Evolutionary conservation across 2,797 vertebrate species (phyloP).

Genomic region (Malurus splendens): DNA sequence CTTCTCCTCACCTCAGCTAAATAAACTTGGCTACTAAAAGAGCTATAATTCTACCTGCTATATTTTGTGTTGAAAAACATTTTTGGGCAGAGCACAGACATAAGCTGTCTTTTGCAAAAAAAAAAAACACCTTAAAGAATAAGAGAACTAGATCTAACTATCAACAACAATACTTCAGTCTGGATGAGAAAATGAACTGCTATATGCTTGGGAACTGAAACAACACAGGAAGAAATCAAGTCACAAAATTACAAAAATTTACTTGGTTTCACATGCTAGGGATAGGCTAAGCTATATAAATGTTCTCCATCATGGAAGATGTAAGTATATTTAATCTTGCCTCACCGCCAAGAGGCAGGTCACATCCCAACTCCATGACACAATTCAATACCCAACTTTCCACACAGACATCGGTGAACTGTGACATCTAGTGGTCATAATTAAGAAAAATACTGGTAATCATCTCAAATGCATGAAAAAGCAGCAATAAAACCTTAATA

Average conservation of each 20-base stretch:
- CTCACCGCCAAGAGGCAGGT: not conserved
- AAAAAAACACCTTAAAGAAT: not conserved
- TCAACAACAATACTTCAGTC: not conserved
- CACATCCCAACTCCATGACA: accelerated
- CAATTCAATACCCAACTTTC: not conserved
- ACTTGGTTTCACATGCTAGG: not conserved
- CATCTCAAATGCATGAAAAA: not conserved
- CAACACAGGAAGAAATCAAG: not conserved
- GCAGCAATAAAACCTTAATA: not conserved
- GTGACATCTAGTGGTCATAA: slow-evolving; percentile 30
- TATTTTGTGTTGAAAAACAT: not conserved
- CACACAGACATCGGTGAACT: not conserved
- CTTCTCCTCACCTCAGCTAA: not conserved
- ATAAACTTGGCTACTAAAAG: not conserved
- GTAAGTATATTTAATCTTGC: not conserved
- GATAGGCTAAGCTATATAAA: not conserved
- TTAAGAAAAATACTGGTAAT: not conserved
- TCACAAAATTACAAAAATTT: not conserved
- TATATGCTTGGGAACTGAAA: not conserved
- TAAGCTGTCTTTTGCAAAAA: not conserved
- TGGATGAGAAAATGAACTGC: not conserved
- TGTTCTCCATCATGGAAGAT: not conserved
- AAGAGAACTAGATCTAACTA: not conserved
- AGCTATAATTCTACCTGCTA: not conserved
- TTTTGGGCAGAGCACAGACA: not conserved